phyloP scores from a whole-genome alignment of 2,113 vertebrate genomes.

The Tyto alba region DNA sequence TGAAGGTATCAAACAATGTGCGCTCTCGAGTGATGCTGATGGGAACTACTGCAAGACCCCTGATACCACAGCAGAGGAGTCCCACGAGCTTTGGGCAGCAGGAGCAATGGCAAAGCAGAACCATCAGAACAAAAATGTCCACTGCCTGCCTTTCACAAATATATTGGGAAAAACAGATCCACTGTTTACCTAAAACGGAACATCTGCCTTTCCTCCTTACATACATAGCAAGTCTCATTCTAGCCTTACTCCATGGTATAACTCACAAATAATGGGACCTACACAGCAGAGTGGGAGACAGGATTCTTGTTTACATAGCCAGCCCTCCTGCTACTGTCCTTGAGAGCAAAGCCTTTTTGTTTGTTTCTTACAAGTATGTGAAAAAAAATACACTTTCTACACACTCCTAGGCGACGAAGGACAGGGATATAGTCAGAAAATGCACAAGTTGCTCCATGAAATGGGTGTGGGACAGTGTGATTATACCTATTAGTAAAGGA shows the following conservation, averaged over 20 bases:
- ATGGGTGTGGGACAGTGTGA: background rate
- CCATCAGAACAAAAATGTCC: background rate
- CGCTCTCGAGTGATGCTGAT: background rate
- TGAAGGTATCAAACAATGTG: background rate
- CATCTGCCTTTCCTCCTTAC: background rate
- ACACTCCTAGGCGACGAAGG: background rate
- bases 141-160: background rate
- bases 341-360: background rate
- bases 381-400: background rate
- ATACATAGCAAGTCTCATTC: background rate
- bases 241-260: background rate
- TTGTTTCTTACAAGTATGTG: background rate
- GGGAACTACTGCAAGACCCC: background rate
- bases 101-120: background rate
- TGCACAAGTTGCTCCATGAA: background rate
- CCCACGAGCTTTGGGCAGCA: background rate
- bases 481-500: background rate
- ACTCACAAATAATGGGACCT: background rate
- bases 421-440: background rate
- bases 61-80: rapidly evolving
- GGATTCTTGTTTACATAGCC: background rate
- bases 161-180: background rate
- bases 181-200: background rate
- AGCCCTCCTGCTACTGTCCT: background rate
- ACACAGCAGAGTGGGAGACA: background rate